phyloP scores from a whole-genome alignment of 2,888 invertebrate genomes.

The Byasa hedistus region DNA sequence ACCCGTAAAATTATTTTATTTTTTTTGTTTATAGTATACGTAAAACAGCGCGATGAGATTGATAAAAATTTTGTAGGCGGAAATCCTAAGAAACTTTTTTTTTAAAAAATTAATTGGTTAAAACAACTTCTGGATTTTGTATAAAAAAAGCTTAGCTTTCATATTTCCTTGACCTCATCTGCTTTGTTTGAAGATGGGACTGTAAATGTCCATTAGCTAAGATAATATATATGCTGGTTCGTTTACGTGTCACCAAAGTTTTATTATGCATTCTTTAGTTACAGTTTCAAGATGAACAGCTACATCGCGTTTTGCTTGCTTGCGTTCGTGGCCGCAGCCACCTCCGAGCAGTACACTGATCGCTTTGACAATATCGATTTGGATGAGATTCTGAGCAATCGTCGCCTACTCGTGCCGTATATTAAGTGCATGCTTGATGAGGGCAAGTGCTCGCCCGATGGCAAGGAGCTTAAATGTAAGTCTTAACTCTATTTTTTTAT shows the following conservation, averaged over 20 bases:
- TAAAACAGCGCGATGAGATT: too few species aligned
- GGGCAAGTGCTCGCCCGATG: conserved; percentile 84
- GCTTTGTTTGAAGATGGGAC: neutral
- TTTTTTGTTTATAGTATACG: too few species aligned
- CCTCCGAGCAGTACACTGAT: conserved; percentile 72
- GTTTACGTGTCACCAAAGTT: neutral
- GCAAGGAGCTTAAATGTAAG: conserved; percentile 84
- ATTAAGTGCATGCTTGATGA: conserved; percentile 82
- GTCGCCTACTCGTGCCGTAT: conserved; percentile 82
- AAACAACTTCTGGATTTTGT: too few species aligned
- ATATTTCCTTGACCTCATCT: neutral
- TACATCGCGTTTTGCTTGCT: conserved; percentile 47
- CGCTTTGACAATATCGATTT: conserved; percentile 84
- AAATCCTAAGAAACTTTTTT: too few species aligned
- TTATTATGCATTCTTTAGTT: neutral
- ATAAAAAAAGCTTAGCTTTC: too few species aligned
- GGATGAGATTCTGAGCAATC: conserved; percentile 82
- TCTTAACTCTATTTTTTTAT: neutral
- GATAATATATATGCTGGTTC: neutral
- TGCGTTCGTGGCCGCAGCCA: conserved; percentile 43
- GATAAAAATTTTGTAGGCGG: too few species aligned
- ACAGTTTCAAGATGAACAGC: conserved; percentile 40
- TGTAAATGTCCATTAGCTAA: neutral
- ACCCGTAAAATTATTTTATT: too few species aligned
- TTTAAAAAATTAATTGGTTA: too few species aligned